Evolutionary conservation across 1,140 invertebrate species (phyloP).

Genomic region (Caenorhabditis tropicalis): DNA sequence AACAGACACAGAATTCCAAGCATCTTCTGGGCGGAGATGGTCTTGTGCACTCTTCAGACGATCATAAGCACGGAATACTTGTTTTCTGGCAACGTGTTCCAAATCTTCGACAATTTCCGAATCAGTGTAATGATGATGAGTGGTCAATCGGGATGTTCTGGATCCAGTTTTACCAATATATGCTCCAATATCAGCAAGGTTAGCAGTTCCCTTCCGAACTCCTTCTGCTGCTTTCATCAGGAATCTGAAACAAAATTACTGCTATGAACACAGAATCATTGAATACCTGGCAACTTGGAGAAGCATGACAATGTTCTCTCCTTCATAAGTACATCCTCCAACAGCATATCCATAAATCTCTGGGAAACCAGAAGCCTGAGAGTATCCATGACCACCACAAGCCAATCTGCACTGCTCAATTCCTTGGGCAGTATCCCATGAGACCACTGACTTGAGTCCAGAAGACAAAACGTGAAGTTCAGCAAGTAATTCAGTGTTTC

Average conservation of each 20-base stretch:
- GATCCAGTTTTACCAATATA: constrained; percentile 9
- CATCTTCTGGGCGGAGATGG: constrained; percentile 53
- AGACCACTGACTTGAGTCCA: constrained; percentile 86
- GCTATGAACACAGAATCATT: background rate
- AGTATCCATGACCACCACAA: constrained; percentile 92
- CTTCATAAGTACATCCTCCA: constrained; percentile 89
- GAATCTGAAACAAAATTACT: constrained; percentile 55
- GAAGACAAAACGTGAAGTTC: constrained; percentile 85
- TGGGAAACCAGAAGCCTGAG: constrained; percentile 84
- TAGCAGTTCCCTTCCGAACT: constrained; percentile 53
- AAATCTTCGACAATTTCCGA: constrained; percentile 66
- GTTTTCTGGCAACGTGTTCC: constrained; percentile 70
- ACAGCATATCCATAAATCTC: constrained; percentile 80
- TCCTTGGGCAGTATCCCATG: constrained; percentile 79
- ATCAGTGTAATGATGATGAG: background rate
- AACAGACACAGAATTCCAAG: constrained; percentile 60
- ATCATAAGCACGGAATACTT: constrained; percentile 55
- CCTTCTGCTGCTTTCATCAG: constrained; percentile 55
- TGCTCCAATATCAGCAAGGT: background rate
- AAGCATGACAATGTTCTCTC: constrained; percentile 89
- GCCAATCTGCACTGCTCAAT: constrained; percentile 83
- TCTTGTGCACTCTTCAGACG: constrained; percentile 47
- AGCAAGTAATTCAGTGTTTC: constrained; percentile 53
- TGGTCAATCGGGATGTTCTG: background rate
- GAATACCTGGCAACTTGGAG: constrained; percentile 84